phyloP scores from a whole-genome alignment of 2,888 invertebrate species.

The Xestia c-nigrum region DNA sequence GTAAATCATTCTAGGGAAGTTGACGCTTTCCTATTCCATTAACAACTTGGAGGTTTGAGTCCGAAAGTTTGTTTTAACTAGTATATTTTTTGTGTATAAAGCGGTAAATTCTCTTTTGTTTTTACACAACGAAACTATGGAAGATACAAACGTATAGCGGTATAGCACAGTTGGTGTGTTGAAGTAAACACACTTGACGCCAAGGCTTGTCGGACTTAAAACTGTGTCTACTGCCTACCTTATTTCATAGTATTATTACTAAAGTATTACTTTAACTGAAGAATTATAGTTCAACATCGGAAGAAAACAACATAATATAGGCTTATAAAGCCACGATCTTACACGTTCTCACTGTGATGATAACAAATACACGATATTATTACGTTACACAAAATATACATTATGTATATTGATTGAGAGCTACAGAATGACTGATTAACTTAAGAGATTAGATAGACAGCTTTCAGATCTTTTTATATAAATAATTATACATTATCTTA shows the following conservation, averaged over 20 bases:
- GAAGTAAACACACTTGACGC: slow-evolving; percentile 3
- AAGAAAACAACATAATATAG: slow-evolving; percentile 24
- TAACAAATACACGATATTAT: slow-evolving; percentile 10
- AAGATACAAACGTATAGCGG: slow-evolving; percentile 15
- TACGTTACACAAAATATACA: slow-evolving; percentile 24
- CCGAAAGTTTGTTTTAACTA: slow-evolving; percentile 17
- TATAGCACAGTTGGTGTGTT: slow-evolving; percentile 5
- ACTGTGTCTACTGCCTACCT: slow-evolving; percentile 31
- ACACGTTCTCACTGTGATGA: slow-evolving; percentile 13
- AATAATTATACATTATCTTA: neutral
- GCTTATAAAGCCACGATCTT: slow-evolving; percentile 40
- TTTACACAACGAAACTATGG: slow-evolving; percentile 24
- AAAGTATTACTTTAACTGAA: slow-evolving; percentile 28
- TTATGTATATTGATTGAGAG: slow-evolving; percentile 31
- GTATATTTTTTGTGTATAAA: slow-evolving; percentile 22
- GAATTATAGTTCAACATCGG: slow-evolving; percentile 16
- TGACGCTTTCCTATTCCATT: neutral
- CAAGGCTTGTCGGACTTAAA: slow-evolving; percentile 14
- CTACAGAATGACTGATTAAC: too few species aligned
- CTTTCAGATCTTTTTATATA: neutral
- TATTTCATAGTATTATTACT: slow-evolving; percentile 33
- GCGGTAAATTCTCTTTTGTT: slow-evolving; percentile 2
- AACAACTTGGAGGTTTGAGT: neutral
- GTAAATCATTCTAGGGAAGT: neutral
- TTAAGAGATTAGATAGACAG: too few species aligned